Conservation (phyloP, 2,888 invertebrate species). For the Harmothoe impar region DNA sequence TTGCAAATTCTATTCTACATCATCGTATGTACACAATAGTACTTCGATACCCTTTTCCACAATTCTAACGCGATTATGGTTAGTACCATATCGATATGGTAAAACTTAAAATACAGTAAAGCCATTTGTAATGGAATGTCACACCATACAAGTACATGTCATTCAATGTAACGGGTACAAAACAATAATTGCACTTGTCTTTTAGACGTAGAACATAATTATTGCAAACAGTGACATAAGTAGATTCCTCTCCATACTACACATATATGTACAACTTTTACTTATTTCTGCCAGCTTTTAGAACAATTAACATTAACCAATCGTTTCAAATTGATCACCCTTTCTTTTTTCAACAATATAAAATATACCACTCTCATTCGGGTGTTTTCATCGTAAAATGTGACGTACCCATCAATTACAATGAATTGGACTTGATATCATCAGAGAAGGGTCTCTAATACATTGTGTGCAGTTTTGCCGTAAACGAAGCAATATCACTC, state of each 20-base stretch:
- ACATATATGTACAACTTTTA: neutral
- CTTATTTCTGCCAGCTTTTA: neutral
- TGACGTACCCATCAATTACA: too few relatives aligned
- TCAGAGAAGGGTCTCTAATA: too few relatives aligned
- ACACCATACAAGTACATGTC: conserved; percentile 24
- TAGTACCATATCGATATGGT: neutral
- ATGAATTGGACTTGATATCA: too few relatives aligned
- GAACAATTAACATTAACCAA: neutral
- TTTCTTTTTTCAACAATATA: too few relatives aligned
- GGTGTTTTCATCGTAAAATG: too few relatives aligned
- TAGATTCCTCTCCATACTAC: conserved; percentile 2
- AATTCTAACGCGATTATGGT: conserved; percentile 7
- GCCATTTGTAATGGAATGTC: conserved; percentile 51
- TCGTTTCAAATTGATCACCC: too few relatives aligned
- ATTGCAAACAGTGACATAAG: conserved; percentile 38
- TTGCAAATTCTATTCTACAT: conserved; percentile 39
- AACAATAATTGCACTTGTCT: conserved; percentile 57
- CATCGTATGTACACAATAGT: conserved; percentile 13
- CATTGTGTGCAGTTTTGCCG: too few relatives aligned
- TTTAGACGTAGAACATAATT: conserved; percentile 15
- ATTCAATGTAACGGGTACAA: conserved; percentile 32
- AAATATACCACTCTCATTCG: too few relatives aligned
- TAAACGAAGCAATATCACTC: too few relatives aligned
- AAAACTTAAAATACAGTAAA: conserved; percentile 42
- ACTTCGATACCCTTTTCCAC: neutral